A percentile compares a stretch with the other conserved stretches of the same genome.
Evolutionary conservation across 1,140 invertebrate species (phyloP).

Genomic region (Papilio dardanus): DNA sequence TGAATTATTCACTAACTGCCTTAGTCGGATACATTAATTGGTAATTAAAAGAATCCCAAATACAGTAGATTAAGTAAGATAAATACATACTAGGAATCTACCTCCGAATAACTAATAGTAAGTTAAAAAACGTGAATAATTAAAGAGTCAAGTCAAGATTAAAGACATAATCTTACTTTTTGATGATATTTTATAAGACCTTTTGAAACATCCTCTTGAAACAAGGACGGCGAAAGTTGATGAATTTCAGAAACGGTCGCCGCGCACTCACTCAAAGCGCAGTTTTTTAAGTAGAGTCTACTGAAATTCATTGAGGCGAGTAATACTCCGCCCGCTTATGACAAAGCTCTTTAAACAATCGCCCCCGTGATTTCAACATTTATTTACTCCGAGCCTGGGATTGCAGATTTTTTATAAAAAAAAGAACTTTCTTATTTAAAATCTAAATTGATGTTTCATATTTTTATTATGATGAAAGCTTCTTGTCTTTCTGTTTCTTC

Average conservation of each 20-base stretch:
- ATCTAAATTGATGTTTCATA: slow-evolving; percentile 48
- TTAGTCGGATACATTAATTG: background rate
- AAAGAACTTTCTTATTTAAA: slow-evolving; percentile 47
- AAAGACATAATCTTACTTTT: slow-evolving; percentile 1
- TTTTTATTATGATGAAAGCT: slow-evolving; percentile 56
- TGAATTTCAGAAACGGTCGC: slow-evolving; percentile 47
- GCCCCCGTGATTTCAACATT: slow-evolving; percentile 48
- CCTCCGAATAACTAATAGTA: too few relatives aligned
- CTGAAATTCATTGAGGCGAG: slow-evolving; percentile 53
- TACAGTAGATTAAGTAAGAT: too few relatives aligned
- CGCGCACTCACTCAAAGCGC: slow-evolving; percentile 42
- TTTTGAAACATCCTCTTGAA: slow-evolving; percentile 13
- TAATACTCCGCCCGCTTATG: slow-evolving; percentile 46
- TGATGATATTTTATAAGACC: slow-evolving; percentile 6
- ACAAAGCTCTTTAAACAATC: slow-evolving; percentile 54
- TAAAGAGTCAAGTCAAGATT: background rate
- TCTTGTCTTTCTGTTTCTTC: slow-evolving; percentile 44
- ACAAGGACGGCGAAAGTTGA: slow-evolving; percentile 21
- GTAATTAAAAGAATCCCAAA: too few relatives aligned
- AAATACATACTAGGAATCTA: too few relatives aligned
- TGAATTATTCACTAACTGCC: background rate
- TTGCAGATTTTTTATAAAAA: slow-evolving; percentile 41
- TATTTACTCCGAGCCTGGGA: slow-evolving; percentile 47
- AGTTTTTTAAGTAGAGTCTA: slow-evolving; percentile 46
- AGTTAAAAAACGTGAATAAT: background rate